phyloP scores from a whole-genome alignment of 2,888 invertebrate genomes.

The Drosophila meridionalis region DNA sequence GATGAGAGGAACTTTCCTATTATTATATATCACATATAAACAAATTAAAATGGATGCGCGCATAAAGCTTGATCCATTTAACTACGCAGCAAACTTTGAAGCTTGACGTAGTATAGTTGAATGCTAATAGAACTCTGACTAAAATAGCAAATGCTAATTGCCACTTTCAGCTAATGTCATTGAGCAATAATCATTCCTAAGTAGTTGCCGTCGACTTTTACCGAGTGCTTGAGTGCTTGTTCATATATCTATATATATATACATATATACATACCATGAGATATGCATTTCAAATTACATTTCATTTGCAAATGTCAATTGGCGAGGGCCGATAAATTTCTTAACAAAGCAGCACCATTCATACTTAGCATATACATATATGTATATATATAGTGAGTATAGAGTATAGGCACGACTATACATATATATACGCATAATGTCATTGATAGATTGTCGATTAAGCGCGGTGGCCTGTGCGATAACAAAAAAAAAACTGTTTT shows the following conservation, averaged over 20 bases:
- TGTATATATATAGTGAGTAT: not conserved
- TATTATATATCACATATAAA: not conserved
- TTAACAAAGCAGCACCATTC: slow-evolving; percentile 67
- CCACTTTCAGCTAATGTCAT: slow-evolving; percentile 36
- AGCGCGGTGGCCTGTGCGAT: slow-evolving; percentile 26
- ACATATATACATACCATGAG: slow-evolving; percentile 3
- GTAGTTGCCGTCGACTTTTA: slow-evolving; percentile 23
- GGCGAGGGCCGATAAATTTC: slow-evolving; percentile 42
- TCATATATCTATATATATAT: not conserved
- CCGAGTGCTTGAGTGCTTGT: slow-evolving; percentile 5
- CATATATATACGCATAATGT: slow-evolving; percentile 33
- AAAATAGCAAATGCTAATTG: slow-evolving; percentile 9
- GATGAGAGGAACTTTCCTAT: no score
- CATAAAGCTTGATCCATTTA: not conserved
- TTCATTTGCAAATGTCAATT: slow-evolving; percentile 64
- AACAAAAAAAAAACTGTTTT: slow-evolving; percentile 20
- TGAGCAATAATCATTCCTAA: slow-evolving; percentile 26
- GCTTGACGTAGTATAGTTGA: not conserved
- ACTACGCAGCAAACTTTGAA: not conserved
- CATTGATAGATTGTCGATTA: slow-evolving; percentile 57
- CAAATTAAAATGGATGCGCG: not conserved
- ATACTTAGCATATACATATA: slow-evolving; percentile 37
- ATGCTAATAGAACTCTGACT: not conserved
- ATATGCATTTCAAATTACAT: slow-evolving; percentile 57
- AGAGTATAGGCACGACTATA: slow-evolving; percentile 4